Conservation (phyloP, 2,888 invertebrate species). For the Priocnemis perturbator region DNA sequence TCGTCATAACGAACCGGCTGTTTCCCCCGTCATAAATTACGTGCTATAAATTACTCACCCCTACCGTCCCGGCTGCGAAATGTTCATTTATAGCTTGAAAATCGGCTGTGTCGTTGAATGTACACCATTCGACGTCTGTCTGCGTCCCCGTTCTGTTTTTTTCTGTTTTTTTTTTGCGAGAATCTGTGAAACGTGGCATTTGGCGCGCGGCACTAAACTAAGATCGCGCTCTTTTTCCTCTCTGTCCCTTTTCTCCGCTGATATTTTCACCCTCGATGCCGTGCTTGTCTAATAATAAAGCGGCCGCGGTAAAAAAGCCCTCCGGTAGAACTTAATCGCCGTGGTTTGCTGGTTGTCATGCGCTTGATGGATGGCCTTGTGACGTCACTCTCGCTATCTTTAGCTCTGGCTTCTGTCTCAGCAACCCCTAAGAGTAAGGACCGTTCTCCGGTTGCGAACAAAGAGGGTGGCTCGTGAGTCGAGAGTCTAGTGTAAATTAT, state of each 20-base stretch:
- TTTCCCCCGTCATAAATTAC: no score
- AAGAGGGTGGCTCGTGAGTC: background rate
- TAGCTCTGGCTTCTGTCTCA: slow-evolving; percentile 33
- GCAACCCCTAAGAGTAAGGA: slow-evolving; percentile 11
- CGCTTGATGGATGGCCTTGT: slow-evolving; percentile 55
- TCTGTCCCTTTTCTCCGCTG: background rate
- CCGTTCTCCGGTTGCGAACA: slow-evolving; percentile 12
- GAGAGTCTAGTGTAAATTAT: background rate
- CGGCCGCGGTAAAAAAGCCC: slow-evolving; percentile 28
- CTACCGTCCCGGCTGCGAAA: no score
- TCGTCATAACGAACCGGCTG: slow-evolving; percentile 1
- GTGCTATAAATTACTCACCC: no score
- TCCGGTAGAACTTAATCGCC: slow-evolving; percentile 55
- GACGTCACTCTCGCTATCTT: slow-evolving; percentile 46
- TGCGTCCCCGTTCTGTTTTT: background rate
- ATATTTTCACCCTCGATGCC: slow-evolving; percentile 26
- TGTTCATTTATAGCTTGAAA: no score
- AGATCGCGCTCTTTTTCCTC: slow-evolving; percentile 27
- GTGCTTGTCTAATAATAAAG: slow-evolving; percentile 40
- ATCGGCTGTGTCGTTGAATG: no score
- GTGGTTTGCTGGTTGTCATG: slow-evolving; percentile 59
- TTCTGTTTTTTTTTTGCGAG: background rate
- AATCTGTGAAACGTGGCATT: slow-evolving; percentile 10
- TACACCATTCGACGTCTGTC: background rate
- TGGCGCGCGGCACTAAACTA: slow-evolving; percentile 31